Conservation (phyloP, 35 echinoderm and acorn worm genomes). For the Diadema setosum region DNA sequence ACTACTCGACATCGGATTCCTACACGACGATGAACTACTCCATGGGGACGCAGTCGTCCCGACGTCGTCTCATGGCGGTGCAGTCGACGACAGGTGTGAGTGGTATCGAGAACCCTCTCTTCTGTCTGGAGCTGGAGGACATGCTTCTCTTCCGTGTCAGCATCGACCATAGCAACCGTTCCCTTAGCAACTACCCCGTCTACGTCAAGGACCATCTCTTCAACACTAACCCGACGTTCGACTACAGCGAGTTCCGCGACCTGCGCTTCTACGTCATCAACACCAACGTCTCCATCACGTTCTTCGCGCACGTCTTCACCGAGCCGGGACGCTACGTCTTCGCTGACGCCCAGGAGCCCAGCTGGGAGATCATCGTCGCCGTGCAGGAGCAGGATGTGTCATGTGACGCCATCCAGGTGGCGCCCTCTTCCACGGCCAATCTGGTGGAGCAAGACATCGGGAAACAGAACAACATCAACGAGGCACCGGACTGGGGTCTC, state of each 20-base stretch:
- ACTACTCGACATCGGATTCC: constrained; percentile 15
- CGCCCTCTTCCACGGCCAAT: constrained; percentile 63
- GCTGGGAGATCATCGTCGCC: constrained; percentile 89
- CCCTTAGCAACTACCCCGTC: constrained; percentile 82
- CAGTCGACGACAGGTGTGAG: constrained; percentile 18
- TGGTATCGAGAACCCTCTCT: constrained; percentile 78
- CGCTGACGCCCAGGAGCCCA: constrained; percentile 77
- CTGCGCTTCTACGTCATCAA: constrained; percentile 67
- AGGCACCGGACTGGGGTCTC: constrained; percentile 96
- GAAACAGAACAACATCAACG: constrained; percentile 70
- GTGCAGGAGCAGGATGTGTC: constrained; percentile 60
- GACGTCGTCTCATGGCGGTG: constrained; percentile 43
- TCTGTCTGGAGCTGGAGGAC: constrained; percentile 86
- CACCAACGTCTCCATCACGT: constrained; percentile 73
- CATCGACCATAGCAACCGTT: constrained; percentile 65
- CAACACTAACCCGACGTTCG: constrained; percentile 94
- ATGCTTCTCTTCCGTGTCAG: constrained; percentile 88
- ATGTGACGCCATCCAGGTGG: constrained; percentile 36
- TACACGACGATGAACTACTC: constrained; percentile 30
- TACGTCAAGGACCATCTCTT: constrained; percentile 96
- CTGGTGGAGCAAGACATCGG: constrained; percentile 43
- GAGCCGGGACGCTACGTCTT: constrained; percentile 87
- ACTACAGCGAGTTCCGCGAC: constrained; percentile 91
- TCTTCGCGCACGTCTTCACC: constrained; percentile 92
- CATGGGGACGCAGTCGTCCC: constrained; percentile 20